These are phyloP conservation scores for Hirtodrosophila alboralis DNA, from an alignment of 2,888 invertebrate genomes.

Conservation along the genomic window DNA sequence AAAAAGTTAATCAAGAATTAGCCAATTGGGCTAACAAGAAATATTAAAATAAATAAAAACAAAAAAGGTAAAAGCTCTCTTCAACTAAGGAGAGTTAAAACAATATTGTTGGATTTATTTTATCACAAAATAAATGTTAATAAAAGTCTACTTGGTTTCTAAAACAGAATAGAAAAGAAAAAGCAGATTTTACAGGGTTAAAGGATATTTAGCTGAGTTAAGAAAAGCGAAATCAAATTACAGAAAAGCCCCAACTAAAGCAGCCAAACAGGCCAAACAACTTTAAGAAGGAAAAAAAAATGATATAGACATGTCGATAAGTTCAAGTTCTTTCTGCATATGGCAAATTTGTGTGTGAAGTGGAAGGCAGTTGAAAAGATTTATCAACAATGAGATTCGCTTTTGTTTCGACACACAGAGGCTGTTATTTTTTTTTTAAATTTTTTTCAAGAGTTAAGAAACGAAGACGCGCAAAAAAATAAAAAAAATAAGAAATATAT, in stretches of 20 bases:
- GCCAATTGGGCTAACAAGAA: background rate
- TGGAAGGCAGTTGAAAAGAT: constrained; percentile 21
- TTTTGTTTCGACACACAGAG: constrained; percentile 41
- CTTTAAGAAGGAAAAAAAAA: constrained; percentile 7
- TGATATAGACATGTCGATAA: constrained; percentile 44
- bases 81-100: no score
- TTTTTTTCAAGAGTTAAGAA: constrained; percentile 13
- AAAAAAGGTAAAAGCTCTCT: no score
- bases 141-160: no score
- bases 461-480: constrained; percentile 8
- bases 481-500: no score
- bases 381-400: constrained; percentile 51
- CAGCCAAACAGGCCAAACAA: constrained; percentile 12
- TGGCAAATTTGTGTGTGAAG: background rate
- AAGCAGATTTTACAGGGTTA: no score
- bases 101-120: no score
- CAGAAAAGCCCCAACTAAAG: background rate
- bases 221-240: constrained; percentile 9
- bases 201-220: background rate
- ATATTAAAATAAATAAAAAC: background rate
- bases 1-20: constrained; percentile 10
- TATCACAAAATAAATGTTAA: no score
- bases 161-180: no score
- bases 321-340: constrained; percentile 18
- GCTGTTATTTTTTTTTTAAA: constrained; percentile 15